Base-by-base conservation (phyloP, 2,113 vertebrate genomes). In the Asarcornis scutulata region DNA sequence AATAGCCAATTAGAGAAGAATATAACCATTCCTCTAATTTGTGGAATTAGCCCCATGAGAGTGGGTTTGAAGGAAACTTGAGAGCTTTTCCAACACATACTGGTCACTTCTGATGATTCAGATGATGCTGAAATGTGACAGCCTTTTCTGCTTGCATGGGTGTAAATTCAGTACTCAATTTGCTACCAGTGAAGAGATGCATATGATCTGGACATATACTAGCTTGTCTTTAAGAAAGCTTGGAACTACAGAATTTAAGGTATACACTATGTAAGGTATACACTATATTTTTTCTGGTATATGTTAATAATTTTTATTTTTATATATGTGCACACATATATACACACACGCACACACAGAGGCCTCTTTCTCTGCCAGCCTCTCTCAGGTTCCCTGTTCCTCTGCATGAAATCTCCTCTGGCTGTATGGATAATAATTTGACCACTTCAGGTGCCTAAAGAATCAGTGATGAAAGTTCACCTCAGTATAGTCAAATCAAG, bases 301-400 rank as follows among this genome's bases (percentile, higher is more conserved):
- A 36, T 4, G 6, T 31, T 40, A 10, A 5, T 34, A 56, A 23
- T 23, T 50, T 50, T 22, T 50, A 50, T 50, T 50, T 50, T 6
- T 23, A 10, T 23, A 12, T 17, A 9, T 36, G 10, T 34, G 10
- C 16, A 18, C 6, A 50, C 2, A 27, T 2, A 50, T 2, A 38
- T 1, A 13, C 4, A 71, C 7, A 50, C 4, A 40, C 1, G 21
- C 5, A 53, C 13, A 62, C 3, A 36, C 5, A 62, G 4, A 12
- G 1, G 0, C 4, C 3, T 18, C 53, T 38, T 11, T 55, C 12
- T 55, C 48, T 40, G 27, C 21, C 46, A 32, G 25, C 40, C 34
- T 50, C 52, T 74, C 56, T 82, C 25, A 34, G 21, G 34, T 27
- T 50, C 11, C 63, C 17, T 48, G 12, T 2, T 80, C 31, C 58